Base-by-base conservation (phyloP, 2,797 vertebrate genomes). In the Phrynocephalus forsythii region DNA sequence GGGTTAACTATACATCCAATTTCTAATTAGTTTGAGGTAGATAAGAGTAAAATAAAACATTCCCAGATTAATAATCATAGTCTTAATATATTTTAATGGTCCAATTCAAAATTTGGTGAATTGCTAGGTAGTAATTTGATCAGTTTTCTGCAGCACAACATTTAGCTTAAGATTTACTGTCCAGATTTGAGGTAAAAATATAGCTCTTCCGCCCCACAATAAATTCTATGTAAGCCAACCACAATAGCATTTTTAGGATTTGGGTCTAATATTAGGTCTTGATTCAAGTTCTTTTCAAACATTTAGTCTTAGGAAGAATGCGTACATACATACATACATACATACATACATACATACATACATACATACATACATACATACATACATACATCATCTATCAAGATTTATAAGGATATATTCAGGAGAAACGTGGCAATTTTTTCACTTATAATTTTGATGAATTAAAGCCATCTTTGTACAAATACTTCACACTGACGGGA, bases 41-140 rank as follows among this genome's bases (percentile, higher is more conserved):
- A 83, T 82, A 79, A 83, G 75, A 24, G 9, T 48, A 50, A 71
- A 84, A 85, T n/a, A 75, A 81, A 33, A 38, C 33, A 92, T 91
- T 93, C n/a, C 90, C 89, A 93, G 33, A 75, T 2, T 66, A 79
- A 6, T 1, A 89, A 86, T 91, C 75, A 92, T 56, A 30, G 30
- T 85, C 63, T 85, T 87, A 86, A 86, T 48, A 24, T 15, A 72
- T 72, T 16, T 16, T 15, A 60, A 18, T 63, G 67, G 50, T 63
- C 78, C 68, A 79, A 73, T 72, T 71, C 72, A 79, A 72, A 26
- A 22, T 16, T 84, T 83, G 33, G 67, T 87, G 50, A 67, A 56
- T 71, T 71, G 48, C 76, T 26, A 87, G 26, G 48, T 72, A 82
- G 16, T 77, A 81, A 73, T 76, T 85, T 82, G 83, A 69, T 81